A percentile compares a stretch with the other conserved stretches of the same genome.
phyloP scores from a whole-genome alignment of 1,140 invertebrate genomes.

The Pteromalus puparum region DNA sequence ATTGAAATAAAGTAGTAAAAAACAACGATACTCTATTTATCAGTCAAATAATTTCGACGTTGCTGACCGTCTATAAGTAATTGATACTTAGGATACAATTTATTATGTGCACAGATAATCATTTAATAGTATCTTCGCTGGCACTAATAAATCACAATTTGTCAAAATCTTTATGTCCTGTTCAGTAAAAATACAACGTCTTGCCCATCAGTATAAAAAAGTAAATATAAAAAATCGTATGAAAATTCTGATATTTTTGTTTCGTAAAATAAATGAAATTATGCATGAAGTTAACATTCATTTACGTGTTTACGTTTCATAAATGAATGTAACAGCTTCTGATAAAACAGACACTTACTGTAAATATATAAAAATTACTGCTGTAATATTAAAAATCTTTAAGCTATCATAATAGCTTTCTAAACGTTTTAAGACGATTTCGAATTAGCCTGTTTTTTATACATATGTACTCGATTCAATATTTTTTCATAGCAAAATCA shows the following conservation, averaged over 20 bases:
- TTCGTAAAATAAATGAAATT: conserved; percentile 36
- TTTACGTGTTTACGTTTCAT: background rate
- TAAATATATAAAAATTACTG: background rate
- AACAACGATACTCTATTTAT: background rate
- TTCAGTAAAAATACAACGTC: background rate
- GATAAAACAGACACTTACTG: background rate
- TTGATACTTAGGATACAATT: background rate
- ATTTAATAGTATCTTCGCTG: conserved; percentile 11
- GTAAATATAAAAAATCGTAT: conserved; percentile 9
- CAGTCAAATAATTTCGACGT: background rate
- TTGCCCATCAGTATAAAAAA: background rate
- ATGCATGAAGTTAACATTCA: conserved; percentile 43
- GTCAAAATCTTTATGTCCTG: background rate
- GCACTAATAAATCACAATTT: conserved; percentile 30
- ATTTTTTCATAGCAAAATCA: conserved; percentile 17
- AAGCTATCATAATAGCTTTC: conserved; percentile 8
- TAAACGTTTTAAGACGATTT: background rate
- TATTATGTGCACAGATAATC: background rate
- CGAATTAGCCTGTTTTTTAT: conserved; percentile 2
- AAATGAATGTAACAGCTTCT: background rate
- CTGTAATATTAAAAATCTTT: conserved; percentile 2
- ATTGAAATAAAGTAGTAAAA: background rate
- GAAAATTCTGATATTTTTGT: background rate
- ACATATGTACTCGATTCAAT: conserved; percentile 19
- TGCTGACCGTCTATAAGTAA: background rate